Evolutionary conservation across 2,113 vertebrate genomes (phyloP), one percentile per base, ranked within the genome.

Genomic region (Gnathonemus echidnorhynchus): DNA sequence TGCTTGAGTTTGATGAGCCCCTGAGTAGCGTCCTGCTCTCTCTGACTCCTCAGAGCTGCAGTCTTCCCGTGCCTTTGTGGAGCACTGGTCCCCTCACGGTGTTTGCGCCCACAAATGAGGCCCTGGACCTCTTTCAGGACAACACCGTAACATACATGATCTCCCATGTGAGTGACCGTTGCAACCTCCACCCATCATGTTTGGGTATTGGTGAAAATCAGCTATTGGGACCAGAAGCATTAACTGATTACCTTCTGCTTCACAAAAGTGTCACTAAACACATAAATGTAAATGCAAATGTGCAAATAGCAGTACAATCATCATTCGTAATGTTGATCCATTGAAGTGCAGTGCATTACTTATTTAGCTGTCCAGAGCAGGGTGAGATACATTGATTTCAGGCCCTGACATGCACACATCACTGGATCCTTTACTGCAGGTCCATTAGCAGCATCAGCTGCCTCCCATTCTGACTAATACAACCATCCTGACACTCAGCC

Each of bases 111-210:
- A 98, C 96, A 94, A 99, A 99, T 3, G 92, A 97, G 45, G 98
- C 96, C 0, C 95, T 99, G 93, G 98, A 99, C 90, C 93, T 50
- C 62, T 90, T 97, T 91, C 95, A 98, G 90, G 98, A 99, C 2
- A 98, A 98, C 90, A 97, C 97, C 86, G 94, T 99, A 86, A 96
- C 99, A 66, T 98, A 98, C 95, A 98, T 99, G 94, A 96, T 99
- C 92, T 96, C 95, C 0, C 91, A 97, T 3, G 98, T 99, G 90
- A 95, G 96, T 91, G 5, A 4, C 66, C 11, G 35, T 3, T 10
- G 17, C 24, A 8, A 56, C 1, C 45, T 1, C 19, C 21, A n/a
- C 21, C 7, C 1, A 27, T 4, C 62, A 27, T 17, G 5, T 31
- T 87, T 45, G 19, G 6, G 15, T 19, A 19, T 66, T 31, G 2